A percentile compares a stretch with the other conserved stretches of the same genome.
phyloP scores from a whole-genome alignment of 2,113 vertebrate genomes.

The Hucho hucho region DNA sequence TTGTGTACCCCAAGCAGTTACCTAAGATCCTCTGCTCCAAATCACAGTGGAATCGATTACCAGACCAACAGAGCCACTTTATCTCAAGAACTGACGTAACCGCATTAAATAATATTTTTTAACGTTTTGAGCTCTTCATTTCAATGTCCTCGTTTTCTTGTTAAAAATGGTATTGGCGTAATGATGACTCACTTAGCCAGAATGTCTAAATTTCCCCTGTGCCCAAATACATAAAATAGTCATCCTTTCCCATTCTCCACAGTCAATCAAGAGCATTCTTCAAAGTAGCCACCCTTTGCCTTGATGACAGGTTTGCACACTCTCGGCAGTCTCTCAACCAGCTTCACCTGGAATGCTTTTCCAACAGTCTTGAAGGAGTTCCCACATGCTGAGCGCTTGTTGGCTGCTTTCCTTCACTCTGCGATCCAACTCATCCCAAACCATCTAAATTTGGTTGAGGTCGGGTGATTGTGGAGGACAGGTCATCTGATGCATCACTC shows the following conservation, averaged over 20 bases:
- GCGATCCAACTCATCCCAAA: no score
- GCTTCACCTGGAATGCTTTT: no score
- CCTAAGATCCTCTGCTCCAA: constrained; percentile 11
- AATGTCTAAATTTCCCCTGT: constrained; percentile 28
- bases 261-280: constrained; percentile 3
- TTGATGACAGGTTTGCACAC: no score
- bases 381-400: no score
- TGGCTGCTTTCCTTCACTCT: no score
- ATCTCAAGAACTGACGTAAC: constrained; percentile 8
- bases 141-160: constrained; percentile 6
- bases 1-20: constrained; percentile 8
- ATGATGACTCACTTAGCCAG: constrained; percentile 15
- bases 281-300: no score
- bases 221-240: constrained; percentile 9
- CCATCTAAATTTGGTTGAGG: no score
- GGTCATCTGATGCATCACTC: no score
- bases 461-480: no score
- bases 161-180: constrained; percentile 7
- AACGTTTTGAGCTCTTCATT: background rate
- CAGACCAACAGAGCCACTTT: constrained; percentile 14
- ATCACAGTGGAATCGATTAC: constrained; percentile 27
- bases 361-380: no score
- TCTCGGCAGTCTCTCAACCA: no score
- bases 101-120: constrained; percentile 11
- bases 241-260: constrained; percentile 5